These are phyloP conservation scores for Ceratotherium simum DNA, from an alignment of 2,113 vertebrate genomes.

Conservation along the genomic window DNA sequence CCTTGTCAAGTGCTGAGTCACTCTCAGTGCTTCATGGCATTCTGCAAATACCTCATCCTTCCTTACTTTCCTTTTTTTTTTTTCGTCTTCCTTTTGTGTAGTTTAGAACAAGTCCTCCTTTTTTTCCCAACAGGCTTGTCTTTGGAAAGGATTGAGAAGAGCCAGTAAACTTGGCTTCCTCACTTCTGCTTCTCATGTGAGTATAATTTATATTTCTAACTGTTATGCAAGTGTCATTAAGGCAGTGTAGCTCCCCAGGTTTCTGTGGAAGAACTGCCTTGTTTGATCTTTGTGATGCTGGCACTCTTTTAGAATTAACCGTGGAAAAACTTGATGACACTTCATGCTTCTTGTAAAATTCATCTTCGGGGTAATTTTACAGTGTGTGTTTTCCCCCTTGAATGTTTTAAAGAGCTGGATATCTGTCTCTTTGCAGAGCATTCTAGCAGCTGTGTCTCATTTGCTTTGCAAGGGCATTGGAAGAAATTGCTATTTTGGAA, in stretches of 20 bases:
- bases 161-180: conserved; percentile 36
- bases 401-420: conserved; percentile 64
- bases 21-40: neutral
- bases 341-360: conserved; percentile 60
- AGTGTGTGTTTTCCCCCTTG: conserved; percentile 50
- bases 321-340: conserved; percentile 50
- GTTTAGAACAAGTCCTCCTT: neutral
- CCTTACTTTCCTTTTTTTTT: neutral
- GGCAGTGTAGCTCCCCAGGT: conserved; percentile 57
- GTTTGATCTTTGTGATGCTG: conserved; percentile 80
- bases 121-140: conserved; percentile 44
- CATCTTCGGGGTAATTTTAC: conserved; percentile 61
- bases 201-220: conserved; percentile 78
- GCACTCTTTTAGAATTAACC: conserved; percentile 51
- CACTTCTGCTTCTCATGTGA: conserved; percentile 77
- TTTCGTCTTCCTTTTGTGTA: neutral
- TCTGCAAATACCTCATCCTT: conserved; percentile 22
- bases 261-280: conserved; percentile 73
- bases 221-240: conserved; percentile 10
- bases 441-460: conserved; percentile 75
- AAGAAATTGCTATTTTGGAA: conserved; percentile 73
- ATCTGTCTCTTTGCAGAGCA: conserved; percentile 44
- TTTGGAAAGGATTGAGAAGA: conserved; percentile 56
- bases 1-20: conserved; percentile 38
- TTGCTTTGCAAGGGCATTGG: conserved; percentile 75